Evolutionary conservation across 2,888 invertebrate genomes (phyloP).

Genomic region (Cephus sareptanus): DNA sequence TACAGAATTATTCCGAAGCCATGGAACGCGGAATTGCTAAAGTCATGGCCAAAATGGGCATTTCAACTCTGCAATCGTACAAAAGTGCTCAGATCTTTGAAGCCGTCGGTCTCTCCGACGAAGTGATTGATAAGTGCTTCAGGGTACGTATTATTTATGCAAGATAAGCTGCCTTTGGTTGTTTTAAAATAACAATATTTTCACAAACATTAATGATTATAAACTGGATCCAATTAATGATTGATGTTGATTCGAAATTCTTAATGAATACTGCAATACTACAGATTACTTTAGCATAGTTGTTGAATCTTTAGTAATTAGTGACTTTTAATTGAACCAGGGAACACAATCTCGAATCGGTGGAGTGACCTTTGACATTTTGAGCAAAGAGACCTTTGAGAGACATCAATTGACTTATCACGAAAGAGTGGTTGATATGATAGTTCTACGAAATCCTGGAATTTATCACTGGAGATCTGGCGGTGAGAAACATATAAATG

Average conservation of each 20-base stretch:
- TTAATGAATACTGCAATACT: conserved; percentile 34
- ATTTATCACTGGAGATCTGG: conserved; percentile 97
- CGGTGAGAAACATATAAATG: conserved; percentile 98
- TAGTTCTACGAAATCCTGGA: conserved; percentile 88
- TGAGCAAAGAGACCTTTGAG: conserved; percentile 87
- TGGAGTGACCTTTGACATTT: conserved; percentile 89
- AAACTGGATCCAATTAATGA: conserved; percentile 58
- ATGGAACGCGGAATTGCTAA: conserved; percentile 92
- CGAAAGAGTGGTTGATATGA: conserved; percentile 74
- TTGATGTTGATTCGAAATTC: conserved; percentile 42
- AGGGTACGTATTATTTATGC: conserved; percentile 70
- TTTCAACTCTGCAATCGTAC: conserved; percentile 97
- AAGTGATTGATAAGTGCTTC: conserved; percentile 95
- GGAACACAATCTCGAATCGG: conserved; percentile 81
- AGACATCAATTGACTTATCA: conserved; percentile 83
- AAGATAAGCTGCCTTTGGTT: conserved; percentile 53
- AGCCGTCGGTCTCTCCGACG: conserved; percentile 93
- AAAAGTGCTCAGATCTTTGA: conserved; percentile 99
- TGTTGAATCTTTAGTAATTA: neutral
- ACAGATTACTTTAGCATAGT: conserved; percentile 16
- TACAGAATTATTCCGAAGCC: conserved; percentile 86
- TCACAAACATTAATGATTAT: conserved; percentile 44
- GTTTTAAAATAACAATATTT: neutral
- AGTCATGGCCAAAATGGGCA: conserved; percentile 99
- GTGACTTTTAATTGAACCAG: conserved; percentile 49